Conservation (phyloP, 64 coral and sea anemone species). For the Platygyra sinensis region DNA sequence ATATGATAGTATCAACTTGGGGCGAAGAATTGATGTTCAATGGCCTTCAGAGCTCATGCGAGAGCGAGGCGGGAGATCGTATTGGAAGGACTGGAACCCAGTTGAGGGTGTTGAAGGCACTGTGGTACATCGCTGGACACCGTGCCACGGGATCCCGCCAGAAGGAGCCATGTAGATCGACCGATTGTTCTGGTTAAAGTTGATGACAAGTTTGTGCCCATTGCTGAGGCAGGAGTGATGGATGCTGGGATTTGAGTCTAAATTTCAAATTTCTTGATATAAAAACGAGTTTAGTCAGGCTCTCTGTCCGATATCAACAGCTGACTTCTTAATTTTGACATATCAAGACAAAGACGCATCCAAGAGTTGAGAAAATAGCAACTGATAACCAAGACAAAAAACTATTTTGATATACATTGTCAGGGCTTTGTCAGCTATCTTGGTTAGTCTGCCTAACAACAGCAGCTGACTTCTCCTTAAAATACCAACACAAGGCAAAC, state of each 20-base stretch:
- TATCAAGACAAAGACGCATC: neutral
- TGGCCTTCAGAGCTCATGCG: conserved; percentile 94
- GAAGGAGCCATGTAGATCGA: conserved; percentile 76
- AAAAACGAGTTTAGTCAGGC: neutral
- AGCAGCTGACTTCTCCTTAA: too few species aligned
- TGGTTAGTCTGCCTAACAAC: too few species aligned
- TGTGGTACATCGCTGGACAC: conserved; percentile 82
- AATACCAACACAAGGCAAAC: too few species aligned
- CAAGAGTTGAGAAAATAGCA: too few species aligned
- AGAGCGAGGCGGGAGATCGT: conserved; percentile 65
- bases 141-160: conserved; percentile 67
- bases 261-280: neutral
- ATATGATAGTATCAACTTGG: conserved; percentile 74
- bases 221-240: conserved; percentile 79
- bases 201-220: conserved; percentile 79
- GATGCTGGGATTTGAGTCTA: conserved; percentile 68
- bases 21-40: conserved; percentile 67
- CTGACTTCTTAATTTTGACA: neutral
- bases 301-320: neutral
- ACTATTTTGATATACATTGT: too few species aligned
- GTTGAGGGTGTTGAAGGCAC: conserved; percentile 78
- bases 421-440: too few species aligned
- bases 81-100: conserved; percentile 89
- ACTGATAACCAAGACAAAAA: too few species aligned
- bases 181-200: conserved; percentile 79